A percentile compares a stretch with the other conserved stretches of the same genome.
These are phyloP conservation scores for Drosophila kohkoa DNA, from an alignment of 1,140 invertebrate genomes.

Conservation along the genomic window DNA sequence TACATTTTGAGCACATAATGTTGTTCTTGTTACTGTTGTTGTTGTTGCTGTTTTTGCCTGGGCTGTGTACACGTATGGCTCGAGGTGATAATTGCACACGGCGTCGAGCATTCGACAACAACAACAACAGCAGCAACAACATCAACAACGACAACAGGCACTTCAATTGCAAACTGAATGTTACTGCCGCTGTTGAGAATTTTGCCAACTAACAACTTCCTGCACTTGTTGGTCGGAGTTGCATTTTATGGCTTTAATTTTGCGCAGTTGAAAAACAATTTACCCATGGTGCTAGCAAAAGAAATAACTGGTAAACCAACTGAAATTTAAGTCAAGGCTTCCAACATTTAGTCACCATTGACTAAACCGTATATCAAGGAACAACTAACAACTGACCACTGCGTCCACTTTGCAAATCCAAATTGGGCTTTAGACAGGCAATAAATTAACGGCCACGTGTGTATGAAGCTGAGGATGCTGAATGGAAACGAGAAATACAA, in stretches of 20 bases:
- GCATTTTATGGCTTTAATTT: constrained; percentile 69
- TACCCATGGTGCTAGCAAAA: background rate
- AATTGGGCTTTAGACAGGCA: constrained; percentile 53
- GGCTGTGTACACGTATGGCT: constrained; percentile 39
- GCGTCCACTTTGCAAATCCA: constrained; percentile 14
- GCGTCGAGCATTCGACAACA: constrained; percentile 56
- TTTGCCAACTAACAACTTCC: constrained; percentile 75
- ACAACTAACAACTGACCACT: constrained; percentile 37
- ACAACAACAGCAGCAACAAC: constrained; percentile 15
- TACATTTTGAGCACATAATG: constrained; percentile 78
- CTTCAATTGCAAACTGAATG: constrained; percentile 62
- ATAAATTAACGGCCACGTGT: constrained; percentile 60
- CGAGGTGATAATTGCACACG: constrained; percentile 75
- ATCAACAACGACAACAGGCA: constrained; percentile 40
- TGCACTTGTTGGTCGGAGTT: constrained; percentile 32
- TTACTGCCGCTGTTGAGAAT: constrained; percentile 46
- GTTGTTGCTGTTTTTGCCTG: constrained; percentile 26
- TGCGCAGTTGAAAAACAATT: constrained; percentile 44
- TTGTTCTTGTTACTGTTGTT: constrained; percentile 42
- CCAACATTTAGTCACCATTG: background rate
- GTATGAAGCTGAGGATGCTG: constrained; percentile 14
- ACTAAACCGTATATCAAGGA: constrained; percentile 64
- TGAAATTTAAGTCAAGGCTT: constrained; percentile 34
- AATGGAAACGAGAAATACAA: constrained; percentile 21
- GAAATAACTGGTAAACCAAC: background rate